phyloP scores from a whole-genome alignment of 1,140 invertebrate genomes.

The Diuraphis noxia region DNA sequence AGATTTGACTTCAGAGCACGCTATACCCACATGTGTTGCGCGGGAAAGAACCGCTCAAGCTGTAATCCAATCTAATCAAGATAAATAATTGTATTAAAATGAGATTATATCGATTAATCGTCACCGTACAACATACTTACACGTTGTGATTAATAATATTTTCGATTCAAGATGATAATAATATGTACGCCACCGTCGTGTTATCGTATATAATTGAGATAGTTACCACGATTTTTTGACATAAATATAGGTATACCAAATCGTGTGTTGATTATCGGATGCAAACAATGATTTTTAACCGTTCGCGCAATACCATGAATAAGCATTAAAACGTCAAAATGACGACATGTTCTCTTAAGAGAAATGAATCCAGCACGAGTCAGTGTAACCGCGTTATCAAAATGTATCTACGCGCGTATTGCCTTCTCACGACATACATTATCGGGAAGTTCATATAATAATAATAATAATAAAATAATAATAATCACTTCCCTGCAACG shows the following conservation, averaged over 20 bases:
- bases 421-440: background rate
- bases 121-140: background rate
- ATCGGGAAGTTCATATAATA: background rate
- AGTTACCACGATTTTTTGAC: background rate
- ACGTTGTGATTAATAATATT: background rate
- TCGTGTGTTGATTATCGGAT: background rate
- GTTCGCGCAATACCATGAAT: background rate
- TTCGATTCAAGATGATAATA: background rate
- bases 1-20: too few species aligned
- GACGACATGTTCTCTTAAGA: background rate
- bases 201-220: background rate
- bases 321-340: background rate
- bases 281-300: background rate
- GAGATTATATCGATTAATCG: background rate
- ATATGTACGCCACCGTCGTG: background rate
- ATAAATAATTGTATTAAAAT: background rate
- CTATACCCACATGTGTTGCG: too few species aligned
- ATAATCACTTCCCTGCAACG: background rate
- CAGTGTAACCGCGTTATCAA: background rate
- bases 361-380: background rate
- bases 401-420: background rate
- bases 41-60: too few species aligned
- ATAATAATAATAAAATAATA: conserved; percentile 5
- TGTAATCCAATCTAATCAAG: too few species aligned
- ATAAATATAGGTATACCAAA: background rate